phyloP scores from a whole-genome alignment of 2,888 invertebrate genomes.

The Brassicogethes aeneus region DNA sequence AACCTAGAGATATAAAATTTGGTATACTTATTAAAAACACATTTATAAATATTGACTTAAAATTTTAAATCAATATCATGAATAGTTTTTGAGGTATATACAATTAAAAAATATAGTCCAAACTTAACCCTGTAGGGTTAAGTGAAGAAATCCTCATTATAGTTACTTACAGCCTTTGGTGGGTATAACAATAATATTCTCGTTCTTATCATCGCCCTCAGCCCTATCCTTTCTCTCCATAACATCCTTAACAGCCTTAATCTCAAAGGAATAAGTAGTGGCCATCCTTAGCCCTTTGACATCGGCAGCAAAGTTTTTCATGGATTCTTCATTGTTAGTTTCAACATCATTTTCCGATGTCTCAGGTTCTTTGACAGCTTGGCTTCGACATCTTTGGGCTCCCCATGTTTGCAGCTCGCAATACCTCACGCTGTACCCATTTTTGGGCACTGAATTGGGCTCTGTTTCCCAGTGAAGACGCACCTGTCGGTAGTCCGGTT shows the following conservation, averaged over 20 bases:
- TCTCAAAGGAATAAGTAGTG: constrained; percentile 73
- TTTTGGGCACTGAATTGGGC: constrained; percentile 38
- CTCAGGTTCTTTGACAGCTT: constrained; percentile 29
- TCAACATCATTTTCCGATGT: constrained; percentile 13
- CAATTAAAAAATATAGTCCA: too few relatives aligned
- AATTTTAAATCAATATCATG: too few relatives aligned
- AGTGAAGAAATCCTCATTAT: too few relatives aligned
- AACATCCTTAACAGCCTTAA: constrained; percentile 50
- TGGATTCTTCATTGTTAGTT: constrained; percentile 28
- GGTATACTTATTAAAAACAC: too few relatives aligned
- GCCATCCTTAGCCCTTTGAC: constrained; percentile 70
- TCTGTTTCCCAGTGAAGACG: constrained; percentile 56
- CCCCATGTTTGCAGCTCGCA: constrained; percentile 77
- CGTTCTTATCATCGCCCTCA: constrained; percentile 43
- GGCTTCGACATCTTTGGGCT: constrained; percentile 61
- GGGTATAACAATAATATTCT: constrained; percentile 63
- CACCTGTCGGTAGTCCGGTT: constrained; percentile 58
- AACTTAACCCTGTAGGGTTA: too few relatives aligned
- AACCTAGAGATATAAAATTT: too few relatives aligned
- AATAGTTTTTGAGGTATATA: too few relatives aligned
- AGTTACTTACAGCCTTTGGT: constrained; percentile 73
- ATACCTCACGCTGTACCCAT: constrained; percentile 62
- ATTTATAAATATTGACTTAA: too few relatives aligned
- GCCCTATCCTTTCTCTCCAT: constrained; percentile 38
- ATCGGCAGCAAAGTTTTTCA: constrained; percentile 48